Conservation (phyloP, 23 tunicate genomes). For the Trididemnum miniatum region DNA sequence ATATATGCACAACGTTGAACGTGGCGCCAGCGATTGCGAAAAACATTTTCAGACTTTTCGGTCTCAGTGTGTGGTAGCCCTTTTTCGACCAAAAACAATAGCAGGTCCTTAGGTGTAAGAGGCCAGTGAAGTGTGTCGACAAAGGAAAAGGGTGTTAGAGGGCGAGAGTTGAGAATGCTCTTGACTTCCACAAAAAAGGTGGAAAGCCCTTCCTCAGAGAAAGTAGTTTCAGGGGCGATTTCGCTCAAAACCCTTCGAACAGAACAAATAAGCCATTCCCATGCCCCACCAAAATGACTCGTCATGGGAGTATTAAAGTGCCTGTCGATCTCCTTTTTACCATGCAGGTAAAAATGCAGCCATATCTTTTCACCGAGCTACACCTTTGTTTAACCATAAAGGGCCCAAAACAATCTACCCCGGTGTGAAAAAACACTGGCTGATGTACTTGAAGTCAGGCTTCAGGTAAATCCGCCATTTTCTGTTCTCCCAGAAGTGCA, state of each 20-base stretch:
- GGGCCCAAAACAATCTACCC: neutral
- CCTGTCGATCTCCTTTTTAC: neutral
- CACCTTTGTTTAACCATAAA: neutral
- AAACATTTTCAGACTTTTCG: too few relatives aligned
- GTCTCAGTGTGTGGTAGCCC: too few relatives aligned
- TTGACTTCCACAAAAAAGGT: neutral
- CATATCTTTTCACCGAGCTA: neutral
- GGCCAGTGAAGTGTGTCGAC: neutral
- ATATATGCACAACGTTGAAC: neutral
- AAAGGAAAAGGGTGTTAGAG: neutral
- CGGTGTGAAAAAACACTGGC: neutral
- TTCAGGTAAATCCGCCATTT: neutral
- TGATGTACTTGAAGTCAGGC: neutral
- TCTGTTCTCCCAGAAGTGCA: neutral
- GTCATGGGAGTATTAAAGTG: neutral
- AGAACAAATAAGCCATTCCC: neutral
- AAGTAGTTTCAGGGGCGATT: neutral
- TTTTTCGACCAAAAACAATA: too few relatives aligned
- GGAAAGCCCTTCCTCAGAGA: neutral
- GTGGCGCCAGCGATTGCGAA: neutral
- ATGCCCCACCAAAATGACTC: neutral
- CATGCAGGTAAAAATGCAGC: neutral
- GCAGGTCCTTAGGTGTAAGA: neutral
- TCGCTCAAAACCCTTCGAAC: neutral
- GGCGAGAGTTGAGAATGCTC: neutral